Conservation (phyloP, 2,797 vertebrate species). For the Potorous gilbertii region DNA sequence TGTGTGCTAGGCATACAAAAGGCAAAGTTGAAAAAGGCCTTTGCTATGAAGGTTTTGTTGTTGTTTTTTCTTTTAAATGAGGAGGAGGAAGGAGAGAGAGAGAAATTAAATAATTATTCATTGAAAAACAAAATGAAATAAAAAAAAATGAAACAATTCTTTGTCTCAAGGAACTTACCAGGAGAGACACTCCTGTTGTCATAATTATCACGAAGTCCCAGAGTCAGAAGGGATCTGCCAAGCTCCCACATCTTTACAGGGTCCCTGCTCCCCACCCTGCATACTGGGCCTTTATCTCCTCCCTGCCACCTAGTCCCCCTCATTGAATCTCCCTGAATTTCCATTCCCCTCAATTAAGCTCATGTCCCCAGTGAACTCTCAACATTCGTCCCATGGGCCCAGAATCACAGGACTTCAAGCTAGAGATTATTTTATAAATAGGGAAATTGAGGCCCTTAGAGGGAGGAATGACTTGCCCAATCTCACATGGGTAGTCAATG, state of each 20-base stretch:
- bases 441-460: not conserved
- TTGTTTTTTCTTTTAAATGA: not conserved
- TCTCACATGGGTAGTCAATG: not conserved
- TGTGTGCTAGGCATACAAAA: not conserved
- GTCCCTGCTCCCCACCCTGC: not conserved
- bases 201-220: not conserved
- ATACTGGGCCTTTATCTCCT: not conserved
- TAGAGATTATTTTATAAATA: not conserved
- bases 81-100: not conserved
- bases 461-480: not conserved
- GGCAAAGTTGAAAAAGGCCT: not conserved
- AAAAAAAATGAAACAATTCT: not conserved
- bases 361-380: not conserved
- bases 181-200: not conserved
- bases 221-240: not conserved
- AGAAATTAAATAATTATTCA: not conserved
- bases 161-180: not conserved
- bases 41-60: not conserved
- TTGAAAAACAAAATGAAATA: not conserved
- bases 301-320: not conserved
- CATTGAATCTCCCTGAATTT: not conserved
- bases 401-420: not conserved
- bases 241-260: not conserved
- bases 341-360: not conserved
- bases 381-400: not conserved